Conservation (phyloP, 2,797 vertebrate genomes). For the Halcyon smyrnensis region DNA sequence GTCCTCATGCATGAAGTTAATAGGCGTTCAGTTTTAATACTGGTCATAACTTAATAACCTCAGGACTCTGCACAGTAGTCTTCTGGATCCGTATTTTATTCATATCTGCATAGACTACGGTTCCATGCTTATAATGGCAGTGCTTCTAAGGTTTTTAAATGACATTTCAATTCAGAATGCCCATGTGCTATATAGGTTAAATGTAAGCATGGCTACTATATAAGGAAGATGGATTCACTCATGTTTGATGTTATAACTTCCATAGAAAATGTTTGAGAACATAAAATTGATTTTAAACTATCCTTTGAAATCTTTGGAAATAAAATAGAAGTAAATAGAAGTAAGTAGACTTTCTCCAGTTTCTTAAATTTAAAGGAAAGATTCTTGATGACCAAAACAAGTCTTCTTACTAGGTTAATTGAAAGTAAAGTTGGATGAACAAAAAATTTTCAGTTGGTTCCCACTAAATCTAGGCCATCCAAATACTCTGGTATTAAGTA, state of each 20-base stretch:
- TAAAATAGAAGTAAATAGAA: background rate
- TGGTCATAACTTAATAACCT: background rate
- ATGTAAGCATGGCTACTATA: rapidly evolving
- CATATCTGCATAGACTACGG: background rate
- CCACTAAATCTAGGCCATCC: background rate
- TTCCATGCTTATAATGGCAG: background rate
- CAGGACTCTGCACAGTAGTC: background rate
- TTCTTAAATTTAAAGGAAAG: background rate
- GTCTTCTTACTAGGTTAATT: background rate
- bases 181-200: background rate
- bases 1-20: background rate
- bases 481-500: background rate
- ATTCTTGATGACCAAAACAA: background rate
- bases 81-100: background rate
- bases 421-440: background rate
- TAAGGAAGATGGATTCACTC: background rate
- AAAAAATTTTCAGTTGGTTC: background rate
- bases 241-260: background rate
- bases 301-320: background rate
- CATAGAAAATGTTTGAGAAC: background rate
- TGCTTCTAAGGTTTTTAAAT: background rate
- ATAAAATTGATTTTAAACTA: background rate
- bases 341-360: background rate
- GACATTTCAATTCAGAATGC: background rate
- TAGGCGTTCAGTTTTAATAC: background rate